Conservation (phyloP, 1,140 invertebrate species). For the Drosophila albomicans region DNA sequence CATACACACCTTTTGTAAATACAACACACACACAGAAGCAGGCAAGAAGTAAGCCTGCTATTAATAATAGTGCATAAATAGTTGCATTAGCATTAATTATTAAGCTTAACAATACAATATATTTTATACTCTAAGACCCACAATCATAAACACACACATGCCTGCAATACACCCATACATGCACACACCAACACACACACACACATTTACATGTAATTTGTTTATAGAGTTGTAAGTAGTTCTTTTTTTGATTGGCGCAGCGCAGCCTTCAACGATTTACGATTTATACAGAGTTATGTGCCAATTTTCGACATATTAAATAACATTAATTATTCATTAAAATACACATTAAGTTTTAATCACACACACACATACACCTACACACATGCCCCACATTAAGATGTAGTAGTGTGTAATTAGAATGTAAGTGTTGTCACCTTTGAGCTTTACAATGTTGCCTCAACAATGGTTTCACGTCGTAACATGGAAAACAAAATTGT, state of each 20-base stretch:
- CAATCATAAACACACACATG: conserved; percentile 38
- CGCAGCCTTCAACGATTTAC: conserved; percentile 69
- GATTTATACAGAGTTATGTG: conserved; percentile 66
- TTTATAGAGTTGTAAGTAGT: conserved; percentile 64
- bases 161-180: conserved; percentile 38
- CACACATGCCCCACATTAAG: not conserved
- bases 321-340: conserved; percentile 19
- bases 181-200: conserved; percentile 6
- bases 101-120: conserved; percentile 30
- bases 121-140: conserved; percentile 39
- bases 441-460: conserved; percentile 83
- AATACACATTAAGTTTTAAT: conserved; percentile 47
- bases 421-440: conserved; percentile 77
- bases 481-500: conserved; percentile 67
- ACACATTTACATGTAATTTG: conserved; percentile 29
- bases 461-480: conserved; percentile 79
- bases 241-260: conserved; percentile 62
- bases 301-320: conserved; percentile 74
- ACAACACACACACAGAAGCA: conserved; percentile 25
- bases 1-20: conserved; percentile 38
- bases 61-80: conserved; percentile 3
- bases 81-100: conserved; percentile 6
- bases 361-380: conserved; percentile 1
- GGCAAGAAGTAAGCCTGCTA: conserved; percentile 5
- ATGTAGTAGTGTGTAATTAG: conserved; percentile 50